Conservation (phyloP, 1,140 invertebrate species). For the Ceratoteleas bidentatus region DNA sequence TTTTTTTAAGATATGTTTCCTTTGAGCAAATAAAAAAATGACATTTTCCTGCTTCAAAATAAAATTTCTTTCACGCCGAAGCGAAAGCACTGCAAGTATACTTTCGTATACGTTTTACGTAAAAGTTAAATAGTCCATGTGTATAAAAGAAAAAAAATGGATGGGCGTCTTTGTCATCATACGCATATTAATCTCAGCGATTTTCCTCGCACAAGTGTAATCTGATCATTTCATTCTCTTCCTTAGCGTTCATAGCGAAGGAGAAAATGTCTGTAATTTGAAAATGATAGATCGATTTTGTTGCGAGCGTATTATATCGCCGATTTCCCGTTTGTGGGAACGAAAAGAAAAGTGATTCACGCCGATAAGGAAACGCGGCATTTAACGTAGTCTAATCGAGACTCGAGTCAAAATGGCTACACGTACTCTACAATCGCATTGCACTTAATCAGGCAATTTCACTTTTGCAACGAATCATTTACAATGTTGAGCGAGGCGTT, state of each 20-base stretch:
- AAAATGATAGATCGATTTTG: conserved; percentile 58
- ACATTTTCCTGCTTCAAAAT: no score
- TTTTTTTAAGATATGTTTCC: no score
- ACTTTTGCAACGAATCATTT: conserved; percentile 40
- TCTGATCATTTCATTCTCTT: conserved; percentile 49
- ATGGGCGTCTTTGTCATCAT: conserved; percentile 18
- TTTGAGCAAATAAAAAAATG: no score
- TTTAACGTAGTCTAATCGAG: conserved; percentile 49
- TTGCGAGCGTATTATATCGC: conserved; percentile 36
- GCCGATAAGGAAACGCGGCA: conserved; percentile 45
- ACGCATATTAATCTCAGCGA: conserved; percentile 5
- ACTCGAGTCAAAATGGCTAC: conserved; percentile 36
- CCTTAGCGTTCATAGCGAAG: conserved; percentile 7
- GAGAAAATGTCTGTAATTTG: conserved; percentile 60
- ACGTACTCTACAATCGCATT: conserved; percentile 23
- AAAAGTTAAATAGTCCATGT: no score
- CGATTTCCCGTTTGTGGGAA: conserved; percentile 53
- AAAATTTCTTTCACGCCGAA: no score
- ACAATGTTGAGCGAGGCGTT: conserved; percentile 23
- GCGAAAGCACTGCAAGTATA: no score
- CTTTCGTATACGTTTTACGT: no score
- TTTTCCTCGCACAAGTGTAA: conserved; percentile 19
- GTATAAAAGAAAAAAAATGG: no score
- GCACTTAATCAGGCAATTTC: conserved; percentile 50
- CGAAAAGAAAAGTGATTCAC: conserved; percentile 58